Conservation (phyloP, 2,797 vertebrate genomes). For the Hylomyscus alleni region DNA sequence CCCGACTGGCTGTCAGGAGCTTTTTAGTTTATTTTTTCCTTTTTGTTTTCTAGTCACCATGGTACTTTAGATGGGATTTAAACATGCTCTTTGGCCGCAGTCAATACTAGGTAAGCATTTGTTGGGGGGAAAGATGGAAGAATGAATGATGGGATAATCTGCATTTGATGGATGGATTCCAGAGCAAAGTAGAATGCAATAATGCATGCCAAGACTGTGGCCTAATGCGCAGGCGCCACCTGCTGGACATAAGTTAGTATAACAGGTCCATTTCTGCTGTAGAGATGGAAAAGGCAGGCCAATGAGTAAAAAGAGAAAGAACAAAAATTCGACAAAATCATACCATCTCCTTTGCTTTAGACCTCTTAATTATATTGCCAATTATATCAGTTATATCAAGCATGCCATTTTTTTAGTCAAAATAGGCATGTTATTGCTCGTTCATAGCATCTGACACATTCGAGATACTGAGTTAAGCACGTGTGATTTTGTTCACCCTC, state of each 20-base stretch:
- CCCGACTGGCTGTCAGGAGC: neutral
- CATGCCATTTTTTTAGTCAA: neutral
- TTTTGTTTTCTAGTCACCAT: neutral
- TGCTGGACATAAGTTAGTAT: slow-evolving; percentile 74
- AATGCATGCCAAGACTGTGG: neutral
- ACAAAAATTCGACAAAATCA: slow-evolving; percentile 7
- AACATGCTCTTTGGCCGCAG: slow-evolving; percentile 18
- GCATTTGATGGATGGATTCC: neutral
- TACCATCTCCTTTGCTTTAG: neutral
- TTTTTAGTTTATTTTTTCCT: neutral
- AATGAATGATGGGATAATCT: slow-evolving; percentile 17
- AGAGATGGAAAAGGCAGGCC: accelerated
- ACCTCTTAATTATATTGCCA: neutral
- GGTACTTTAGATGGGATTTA: slow-evolving; percentile 35
- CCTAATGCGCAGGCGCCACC: slow-evolving; percentile 78
- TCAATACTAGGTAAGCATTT: slow-evolving; percentile 10
- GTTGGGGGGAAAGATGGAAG: neutral
- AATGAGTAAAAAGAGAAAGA: neutral
- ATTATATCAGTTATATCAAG: neutral
- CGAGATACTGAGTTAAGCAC: neutral
- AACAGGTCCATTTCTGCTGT: neutral
- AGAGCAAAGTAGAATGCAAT: neutral
- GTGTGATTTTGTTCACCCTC: neutral
- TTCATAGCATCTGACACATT: neutral
- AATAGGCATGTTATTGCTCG: neutral